Percentiles rank a stretch among this genome's conserved stretches.
Evolutionary conservation across 2,888 invertebrate species (phyloP).

Genomic region (Cataglyphis albicans): DNA sequence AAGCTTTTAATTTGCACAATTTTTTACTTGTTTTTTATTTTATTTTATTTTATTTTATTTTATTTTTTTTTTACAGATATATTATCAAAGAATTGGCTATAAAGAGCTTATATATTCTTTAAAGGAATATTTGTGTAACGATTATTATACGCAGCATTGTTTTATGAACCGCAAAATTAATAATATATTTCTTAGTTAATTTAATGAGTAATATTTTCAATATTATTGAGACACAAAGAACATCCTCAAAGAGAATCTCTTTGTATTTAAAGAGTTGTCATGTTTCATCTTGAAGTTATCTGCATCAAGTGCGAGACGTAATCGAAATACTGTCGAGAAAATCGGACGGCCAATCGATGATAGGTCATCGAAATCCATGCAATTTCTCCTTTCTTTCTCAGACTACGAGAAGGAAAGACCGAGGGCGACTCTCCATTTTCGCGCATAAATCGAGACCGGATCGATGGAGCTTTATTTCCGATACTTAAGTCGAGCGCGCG

Average conservation of each 20-base stretch:
- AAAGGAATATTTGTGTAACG: neutral
- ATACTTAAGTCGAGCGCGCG: conserved; percentile 72
- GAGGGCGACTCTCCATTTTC: conserved; percentile 50
- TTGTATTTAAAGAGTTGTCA: neutral
- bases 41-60: too few species aligned
- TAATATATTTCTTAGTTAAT: neutral
- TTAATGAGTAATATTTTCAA: neutral
- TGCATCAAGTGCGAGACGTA: neutral
- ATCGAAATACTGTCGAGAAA: too few species aligned
- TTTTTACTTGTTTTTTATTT: too few species aligned
- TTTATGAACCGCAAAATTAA: too few species aligned
- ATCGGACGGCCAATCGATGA: neutral
- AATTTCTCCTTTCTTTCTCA: neutral
- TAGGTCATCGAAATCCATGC: neutral
- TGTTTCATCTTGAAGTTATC: neutral
- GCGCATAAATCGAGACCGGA: conserved; percentile 57
- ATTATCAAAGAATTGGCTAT: neutral
- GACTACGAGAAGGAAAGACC: neutral
- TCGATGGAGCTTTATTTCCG: conserved; percentile 77
- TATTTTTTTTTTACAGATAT: neutral
- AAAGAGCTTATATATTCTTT: neutral
- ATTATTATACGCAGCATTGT: neutral
- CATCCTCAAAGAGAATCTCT: too few species aligned
- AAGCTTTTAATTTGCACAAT: too few species aligned
- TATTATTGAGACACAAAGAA: neutral